Evolutionary conservation across 92 coral and sea anemone species (phyloP).

Genomic region (Epizoanthus scotinus): DNA sequence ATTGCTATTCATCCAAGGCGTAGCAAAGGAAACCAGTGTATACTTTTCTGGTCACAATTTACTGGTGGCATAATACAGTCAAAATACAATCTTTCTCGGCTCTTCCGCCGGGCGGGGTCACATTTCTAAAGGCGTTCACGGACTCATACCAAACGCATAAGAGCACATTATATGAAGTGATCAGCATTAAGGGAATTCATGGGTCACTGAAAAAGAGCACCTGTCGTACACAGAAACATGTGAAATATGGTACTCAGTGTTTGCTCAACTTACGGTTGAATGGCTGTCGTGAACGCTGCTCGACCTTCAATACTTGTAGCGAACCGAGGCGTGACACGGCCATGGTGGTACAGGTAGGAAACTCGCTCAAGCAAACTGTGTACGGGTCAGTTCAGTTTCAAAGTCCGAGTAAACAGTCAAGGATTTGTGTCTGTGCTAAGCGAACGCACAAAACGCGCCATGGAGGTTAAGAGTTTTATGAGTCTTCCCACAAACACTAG

Average conservation of each 20-base stretch:
- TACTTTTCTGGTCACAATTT: not conserved
- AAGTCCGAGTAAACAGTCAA: not conserved
- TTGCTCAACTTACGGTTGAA: constrained; percentile 18
- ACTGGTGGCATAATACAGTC: not conserved
- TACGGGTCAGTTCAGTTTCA: constrained; percentile 7
- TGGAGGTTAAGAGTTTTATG: constrained; percentile 30
- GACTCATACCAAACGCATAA: not conserved
- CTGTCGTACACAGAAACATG: not conserved
- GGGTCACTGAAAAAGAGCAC: constrained; percentile 32
- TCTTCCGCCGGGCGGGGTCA: not conserved
- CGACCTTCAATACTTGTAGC: not conserved
- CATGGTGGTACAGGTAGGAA: constrained; percentile 11
- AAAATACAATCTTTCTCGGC: not conserved
- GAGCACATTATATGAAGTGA: not conserved
- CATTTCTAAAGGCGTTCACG: not conserved
- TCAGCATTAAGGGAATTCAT: not conserved
- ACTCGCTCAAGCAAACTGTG: constrained; percentile 15
- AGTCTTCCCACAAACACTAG: not conserved
- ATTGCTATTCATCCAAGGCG: too few relatives aligned
- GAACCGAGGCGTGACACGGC: constrained; percentile 1
- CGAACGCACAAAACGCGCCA: not conserved
- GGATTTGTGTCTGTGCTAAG: constrained; percentile 4
- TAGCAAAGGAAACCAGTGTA: too few relatives aligned
- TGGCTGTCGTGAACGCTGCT: not conserved
- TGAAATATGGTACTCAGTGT: constrained; percentile 5